Percentiles rank a stretch among this genome's conserved stretches.
Conservation (phyloP, 2,888 invertebrate species). For the Miltochrista miniata region DNA sequence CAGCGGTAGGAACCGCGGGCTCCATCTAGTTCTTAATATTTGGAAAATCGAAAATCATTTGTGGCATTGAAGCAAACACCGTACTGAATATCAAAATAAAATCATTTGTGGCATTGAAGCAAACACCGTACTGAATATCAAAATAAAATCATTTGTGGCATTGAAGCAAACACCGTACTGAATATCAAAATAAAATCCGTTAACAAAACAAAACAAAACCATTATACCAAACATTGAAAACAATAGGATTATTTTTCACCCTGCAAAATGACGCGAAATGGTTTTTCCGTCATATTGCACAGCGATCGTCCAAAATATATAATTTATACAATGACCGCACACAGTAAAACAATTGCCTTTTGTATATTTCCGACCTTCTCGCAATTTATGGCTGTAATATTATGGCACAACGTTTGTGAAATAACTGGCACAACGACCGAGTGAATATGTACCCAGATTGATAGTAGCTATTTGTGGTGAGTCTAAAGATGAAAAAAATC, state of each 20-base stretch:
- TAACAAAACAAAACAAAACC: too few species aligned
- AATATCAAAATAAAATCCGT: too few species aligned
- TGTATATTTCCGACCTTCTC: slow-evolving; percentile 9
- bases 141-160: too few species aligned
- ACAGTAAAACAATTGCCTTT: slow-evolving; percentile 8
- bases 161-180: too few species aligned
- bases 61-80: too few species aligned
- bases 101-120: too few species aligned
- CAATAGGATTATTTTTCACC: neutral
- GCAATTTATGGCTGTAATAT: slow-evolving; percentile 12
- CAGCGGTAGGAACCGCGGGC: too few species aligned
- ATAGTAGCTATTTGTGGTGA: neutral
- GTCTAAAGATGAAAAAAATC: neutral
- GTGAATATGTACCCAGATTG: neutral
- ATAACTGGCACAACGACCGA: neutral
- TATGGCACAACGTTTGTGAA: slow-evolving; percentile 2
- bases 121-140: too few species aligned
- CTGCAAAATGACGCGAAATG: neutral
- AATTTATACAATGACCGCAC: slow-evolving; percentile 3
- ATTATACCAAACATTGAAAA: neutral
- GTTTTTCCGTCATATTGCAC: neutral
- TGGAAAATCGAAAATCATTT: too few species aligned
- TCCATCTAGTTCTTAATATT: too few species aligned
- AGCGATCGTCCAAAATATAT: slow-evolving; percentile 2
- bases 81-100: too few species aligned